phyloP scores from a whole-genome alignment of 2,888 invertebrate genomes.

The Tetheella fluctuosa region DNA sequence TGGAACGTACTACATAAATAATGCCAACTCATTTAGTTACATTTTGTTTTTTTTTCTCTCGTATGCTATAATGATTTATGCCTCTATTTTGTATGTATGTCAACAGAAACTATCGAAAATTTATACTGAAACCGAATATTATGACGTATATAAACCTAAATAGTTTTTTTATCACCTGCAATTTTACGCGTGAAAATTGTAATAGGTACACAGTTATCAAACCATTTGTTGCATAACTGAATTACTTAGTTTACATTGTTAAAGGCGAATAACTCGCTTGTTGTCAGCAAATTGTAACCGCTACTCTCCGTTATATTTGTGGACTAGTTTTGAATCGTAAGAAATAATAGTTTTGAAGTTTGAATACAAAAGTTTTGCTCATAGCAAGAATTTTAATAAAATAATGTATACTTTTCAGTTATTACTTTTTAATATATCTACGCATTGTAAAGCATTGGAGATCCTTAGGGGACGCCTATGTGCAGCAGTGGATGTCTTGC shows the following conservation, averaged over 20 bases:
- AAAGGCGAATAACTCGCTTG: neutral
- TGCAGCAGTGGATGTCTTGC: no score
- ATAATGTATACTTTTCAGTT: no score
- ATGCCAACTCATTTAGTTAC: slow-evolving; percentile 8
- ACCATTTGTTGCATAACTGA: neutral
- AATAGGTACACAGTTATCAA: neutral
- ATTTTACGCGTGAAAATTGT: neutral
- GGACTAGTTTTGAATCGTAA: no score
- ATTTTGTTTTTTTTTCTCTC: slow-evolving; percentile 1
- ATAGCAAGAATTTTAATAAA: no score
- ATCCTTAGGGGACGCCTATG: no score
- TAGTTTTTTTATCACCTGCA: neutral
- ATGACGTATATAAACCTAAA: neutral
- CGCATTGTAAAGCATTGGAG: no score
- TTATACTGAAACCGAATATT: neutral
- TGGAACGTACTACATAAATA: slow-evolving; percentile 12
- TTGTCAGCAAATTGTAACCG: neutral
- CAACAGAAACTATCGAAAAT: neutral
- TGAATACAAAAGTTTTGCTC: no score
- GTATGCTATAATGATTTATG: neutral
- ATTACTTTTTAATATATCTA: no score
- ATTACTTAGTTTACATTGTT: neutral
- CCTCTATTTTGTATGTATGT: neutral
- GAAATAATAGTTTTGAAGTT: no score
- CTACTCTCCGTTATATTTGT: neutral